Percentiles rank a stretch among this genome's conserved stretches.
Evolutionary conservation across 2,888 invertebrate genomes (phyloP).

Genomic region (Sphaerophoria taeniata): DNA sequence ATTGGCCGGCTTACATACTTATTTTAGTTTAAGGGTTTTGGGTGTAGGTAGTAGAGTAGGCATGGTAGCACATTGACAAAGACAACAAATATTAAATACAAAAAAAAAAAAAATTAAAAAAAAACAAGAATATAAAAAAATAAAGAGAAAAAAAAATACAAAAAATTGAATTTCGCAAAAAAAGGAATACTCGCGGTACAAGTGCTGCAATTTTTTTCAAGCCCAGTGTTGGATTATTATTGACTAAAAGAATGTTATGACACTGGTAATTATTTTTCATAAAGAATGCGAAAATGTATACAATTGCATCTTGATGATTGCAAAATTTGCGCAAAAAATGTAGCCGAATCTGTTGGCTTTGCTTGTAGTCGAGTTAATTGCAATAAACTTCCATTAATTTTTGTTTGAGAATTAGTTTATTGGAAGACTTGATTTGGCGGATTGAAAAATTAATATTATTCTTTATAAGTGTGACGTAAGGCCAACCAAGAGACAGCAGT

Average conservation of each 20-base stretch:
- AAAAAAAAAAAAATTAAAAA: no score
- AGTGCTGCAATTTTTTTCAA: background rate
- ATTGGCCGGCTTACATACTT: no score
- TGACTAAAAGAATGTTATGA: background rate
- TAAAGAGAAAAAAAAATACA: no score
- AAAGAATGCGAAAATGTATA: background rate
- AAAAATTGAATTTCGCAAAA: no score
- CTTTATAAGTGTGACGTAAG: background rate
- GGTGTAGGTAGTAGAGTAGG: no score
- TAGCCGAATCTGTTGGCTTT: background rate
- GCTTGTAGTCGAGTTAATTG: conserved; percentile 4
- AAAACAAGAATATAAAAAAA: no score
- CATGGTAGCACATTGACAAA: no score
- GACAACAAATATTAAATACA: no score
- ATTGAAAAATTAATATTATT: background rate
- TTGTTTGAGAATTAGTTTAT: conserved; percentile 12
- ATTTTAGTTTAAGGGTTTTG: no score
- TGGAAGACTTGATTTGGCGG: conserved; percentile 1
- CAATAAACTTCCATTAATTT: conserved; percentile 13
- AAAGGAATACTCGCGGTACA: no score
- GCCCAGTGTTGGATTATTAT: background rate
- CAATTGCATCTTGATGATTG: conserved; percentile 2
- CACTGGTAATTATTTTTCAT: conserved; percentile 26
- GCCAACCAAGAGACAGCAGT: background rate
- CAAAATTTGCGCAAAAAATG: background rate